Evolutionary conservation across 2,888 invertebrate genomes (phyloP), one percentile per base, ranked within the genome.

Genomic region (Galerucella calmariensis): DNA sequence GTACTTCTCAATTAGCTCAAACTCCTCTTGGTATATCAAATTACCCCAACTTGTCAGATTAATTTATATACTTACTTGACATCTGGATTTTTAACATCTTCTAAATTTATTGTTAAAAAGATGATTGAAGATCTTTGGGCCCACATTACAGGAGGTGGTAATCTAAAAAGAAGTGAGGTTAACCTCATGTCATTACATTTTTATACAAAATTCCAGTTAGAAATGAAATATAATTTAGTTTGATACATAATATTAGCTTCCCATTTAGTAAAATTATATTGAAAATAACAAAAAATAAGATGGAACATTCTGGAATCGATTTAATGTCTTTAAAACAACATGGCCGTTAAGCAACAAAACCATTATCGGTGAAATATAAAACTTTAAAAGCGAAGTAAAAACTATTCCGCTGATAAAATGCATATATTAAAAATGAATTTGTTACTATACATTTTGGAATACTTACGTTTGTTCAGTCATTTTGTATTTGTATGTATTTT

Each of bases 91-190:
- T 94, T 95, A 85, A 94, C 94, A 85, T 94, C 94, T 90, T 97
- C 97, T 84, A 98, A 90, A 88, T 95, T 95, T 87, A 98, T 93
- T 80, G 97, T 97, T 82, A 99, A 90, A 86, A 93, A 96, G 78
- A 98, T 88, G 82, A 94, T 89, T 83, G 93, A 92, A 83, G 92
- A 92, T 84, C 96, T 91, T 88, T 98, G 98, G 73, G 98, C 98
- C 98, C 98, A 98, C 88, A 95, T 91, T 82, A 97, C 94, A 78
- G 95, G 92, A 78, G 98, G 97, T 84, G 95, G 94, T 82, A 88
- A 88, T 85, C 91, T 92, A 83, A 78, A 89, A 88, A 16, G 56
- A 83, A 83, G 68, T 78, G 79, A 83, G 82, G 83, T 84, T 82
- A 75, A 70, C 71, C 63, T 74, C 70, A 66, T 69, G 63, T 63